Percentiles rank a stretch among this genome's conserved stretches.
Conservation (phyloP, 2,113 vertebrate genomes). For the Prolemur simus region DNA sequence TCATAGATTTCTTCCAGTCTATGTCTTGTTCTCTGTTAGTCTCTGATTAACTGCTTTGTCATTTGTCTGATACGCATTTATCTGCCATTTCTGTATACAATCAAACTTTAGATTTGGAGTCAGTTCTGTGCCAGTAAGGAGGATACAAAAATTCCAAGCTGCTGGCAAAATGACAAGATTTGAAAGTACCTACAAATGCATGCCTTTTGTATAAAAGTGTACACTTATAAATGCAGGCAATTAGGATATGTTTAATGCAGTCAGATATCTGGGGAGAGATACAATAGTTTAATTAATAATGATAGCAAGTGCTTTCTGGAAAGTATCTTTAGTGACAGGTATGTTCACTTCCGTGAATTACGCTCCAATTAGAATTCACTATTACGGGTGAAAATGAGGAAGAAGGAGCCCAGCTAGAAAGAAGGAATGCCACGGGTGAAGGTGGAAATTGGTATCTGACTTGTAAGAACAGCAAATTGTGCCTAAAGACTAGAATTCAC, state of each 20-base stretch:
- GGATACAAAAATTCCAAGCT: not conserved
- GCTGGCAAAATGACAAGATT: not conserved
- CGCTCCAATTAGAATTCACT: not conserved
- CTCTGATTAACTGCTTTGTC: not conserved
- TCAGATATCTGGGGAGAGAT: not conserved
- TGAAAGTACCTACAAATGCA: not conserved
- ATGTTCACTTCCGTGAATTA: not conserved
- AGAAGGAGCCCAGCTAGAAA: not conserved
- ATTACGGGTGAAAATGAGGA: not conserved
- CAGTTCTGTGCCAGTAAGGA: not conserved
- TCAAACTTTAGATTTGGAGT: not conserved
- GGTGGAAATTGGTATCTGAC: not conserved
- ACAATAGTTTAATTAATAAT: not conserved
- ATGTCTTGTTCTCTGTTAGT: not conserved
- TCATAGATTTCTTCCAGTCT: not conserved
- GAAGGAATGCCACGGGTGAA: not conserved
- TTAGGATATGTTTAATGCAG: not conserved
- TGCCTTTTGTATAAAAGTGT: not conserved
- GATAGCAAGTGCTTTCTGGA: not conserved
- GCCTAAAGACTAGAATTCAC: not conserved
- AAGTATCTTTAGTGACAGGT: not conserved
- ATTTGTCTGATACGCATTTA: not conserved
- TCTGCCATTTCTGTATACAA: not conserved
- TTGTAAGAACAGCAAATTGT: not conserved
- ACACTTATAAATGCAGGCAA: not conserved